Base-by-base conservation (phyloP, 2,888 invertebrate genomes). In the Melikaiella ostensackeni region DNA sequence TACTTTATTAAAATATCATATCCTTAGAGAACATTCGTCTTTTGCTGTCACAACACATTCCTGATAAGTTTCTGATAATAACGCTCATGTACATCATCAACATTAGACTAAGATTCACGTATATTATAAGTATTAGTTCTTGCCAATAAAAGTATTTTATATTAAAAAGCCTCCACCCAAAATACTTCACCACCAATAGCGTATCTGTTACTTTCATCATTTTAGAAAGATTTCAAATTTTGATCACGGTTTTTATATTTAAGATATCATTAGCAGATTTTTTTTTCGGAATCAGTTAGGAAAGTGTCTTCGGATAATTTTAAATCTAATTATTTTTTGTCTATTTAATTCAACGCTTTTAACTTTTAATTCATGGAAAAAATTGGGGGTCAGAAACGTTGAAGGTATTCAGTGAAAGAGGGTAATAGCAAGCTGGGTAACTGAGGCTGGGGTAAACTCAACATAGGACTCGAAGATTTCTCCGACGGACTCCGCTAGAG, bases 1-100 rank as follows among this genome's bases (percentile, higher is more conserved):
- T 7, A 87, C 86, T 0, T 57, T 87, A 21, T 79, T 88, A 13
- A 85, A 85, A 61, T 88, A 89, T 74, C 89, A 89, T 77, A 79
- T 88, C 9, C 77, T 81, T 2, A 85, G 88, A 19, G 86, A 87
- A 66, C 89, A 89, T 79, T 42, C 82, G 50, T 77, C 78, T 24
- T 70, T 50, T n/a, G 73, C 75, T 46, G 77, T 79, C 8, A 78
- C 80, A 57, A 77, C 75, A 42, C 79, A 80, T 19, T 75, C 79
- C n/a, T 70, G 73, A 21, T 80, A 79, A 79, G 1, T 33, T 5
- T 50, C n/a, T 46, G 24, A 13, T 57, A 70, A 50, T 4, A n/a
- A 50, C 5, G 3, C 46, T 42, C 21, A 24, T 42, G 42, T 42
- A 16, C 46, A 66, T 42, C 35, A 42, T 64, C n/a, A 50, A 50